Evolutionary conservation across 2,888 invertebrate genomes (phyloP).

Genomic region (Pollenia amentaria): DNA sequence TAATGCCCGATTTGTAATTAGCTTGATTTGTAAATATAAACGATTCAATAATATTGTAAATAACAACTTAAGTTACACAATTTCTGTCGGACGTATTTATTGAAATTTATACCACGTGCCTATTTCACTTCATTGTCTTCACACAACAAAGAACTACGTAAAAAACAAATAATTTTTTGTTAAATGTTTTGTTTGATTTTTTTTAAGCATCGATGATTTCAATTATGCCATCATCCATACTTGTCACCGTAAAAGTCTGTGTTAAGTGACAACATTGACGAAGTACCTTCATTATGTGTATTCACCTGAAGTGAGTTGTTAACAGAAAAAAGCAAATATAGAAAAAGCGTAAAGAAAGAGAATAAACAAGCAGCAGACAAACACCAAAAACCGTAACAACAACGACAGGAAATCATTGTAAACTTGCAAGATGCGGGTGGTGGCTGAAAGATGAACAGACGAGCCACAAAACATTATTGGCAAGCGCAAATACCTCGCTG

Average conservation of each 20-base stretch:
- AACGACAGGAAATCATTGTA: constrained; percentile 36
- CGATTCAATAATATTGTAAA: neutral
- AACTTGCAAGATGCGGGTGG: constrained; percentile 34
- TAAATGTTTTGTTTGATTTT: neutral
- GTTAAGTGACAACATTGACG: constrained; percentile 64
- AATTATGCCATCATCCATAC: constrained; percentile 51
- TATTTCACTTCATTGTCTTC: neutral
- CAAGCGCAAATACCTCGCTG: constrained; percentile 27
- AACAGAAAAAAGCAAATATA: constrained; percentile 28
- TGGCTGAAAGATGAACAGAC: constrained; percentile 47
- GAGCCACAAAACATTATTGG: constrained; percentile 26
- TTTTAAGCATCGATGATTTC: constrained; percentile 40
- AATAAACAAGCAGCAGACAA: constrained; percentile 13
- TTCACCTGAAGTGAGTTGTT: constrained; percentile 59
- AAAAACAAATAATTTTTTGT: constrained; percentile 7
- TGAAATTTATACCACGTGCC: constrained; percentile 5
- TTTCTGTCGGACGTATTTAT: neutral
- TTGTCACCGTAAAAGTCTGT: constrained; percentile 5
- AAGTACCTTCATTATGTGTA: constrained; percentile 62
- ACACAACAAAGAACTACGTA: neutral
- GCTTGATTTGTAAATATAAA: neutral
- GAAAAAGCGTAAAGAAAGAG: neutral
- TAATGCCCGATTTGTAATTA: neutral
- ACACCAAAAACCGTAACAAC: constrained; percentile 43
- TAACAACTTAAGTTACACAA: neutral